Percentiles rank a stretch among this genome's conserved stretches.
phyloP scores from a whole-genome alignment of 2,113 vertebrate species.

The Oreochromis aureus region DNA sequence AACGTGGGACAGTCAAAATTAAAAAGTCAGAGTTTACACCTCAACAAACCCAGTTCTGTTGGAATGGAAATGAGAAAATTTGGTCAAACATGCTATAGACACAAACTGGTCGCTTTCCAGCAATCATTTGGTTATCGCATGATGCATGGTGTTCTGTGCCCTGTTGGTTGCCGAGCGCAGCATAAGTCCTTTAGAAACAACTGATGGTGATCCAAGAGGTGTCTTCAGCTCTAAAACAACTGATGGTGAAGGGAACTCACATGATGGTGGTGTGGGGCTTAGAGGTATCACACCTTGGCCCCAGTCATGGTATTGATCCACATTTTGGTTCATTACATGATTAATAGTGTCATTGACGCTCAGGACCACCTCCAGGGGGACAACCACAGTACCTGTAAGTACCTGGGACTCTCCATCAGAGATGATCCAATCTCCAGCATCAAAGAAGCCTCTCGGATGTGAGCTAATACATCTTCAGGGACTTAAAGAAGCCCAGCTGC shows the following conservation, averaged over 20 bases:
- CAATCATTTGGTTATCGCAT: neutral
- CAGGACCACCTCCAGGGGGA: neutral
- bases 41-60: neutral
- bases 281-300: neutral
- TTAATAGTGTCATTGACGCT: rapidly evolving
- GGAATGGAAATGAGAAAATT: neutral
- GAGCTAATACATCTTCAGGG: neutral
- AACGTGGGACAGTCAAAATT: neutral
- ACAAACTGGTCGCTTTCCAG: neutral
- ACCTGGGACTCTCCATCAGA: neutral
- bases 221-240: neutral
- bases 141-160: no score
- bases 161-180: no score
- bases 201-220: neutral
- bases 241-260: neutral
- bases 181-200: no score
- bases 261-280: neutral
- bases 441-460: neutral
- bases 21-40: neutral
- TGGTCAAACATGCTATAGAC: neutral
- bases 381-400: neutral
- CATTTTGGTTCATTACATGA: neutral
- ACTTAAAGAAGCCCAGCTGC: neutral
- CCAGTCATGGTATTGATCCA: neutral
- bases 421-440: neutral